phyloP scores from a whole-genome alignment of 30 jellyfish, hydroid and myxozoan genomes.

The Chrysaora quinquecirrha region DNA sequence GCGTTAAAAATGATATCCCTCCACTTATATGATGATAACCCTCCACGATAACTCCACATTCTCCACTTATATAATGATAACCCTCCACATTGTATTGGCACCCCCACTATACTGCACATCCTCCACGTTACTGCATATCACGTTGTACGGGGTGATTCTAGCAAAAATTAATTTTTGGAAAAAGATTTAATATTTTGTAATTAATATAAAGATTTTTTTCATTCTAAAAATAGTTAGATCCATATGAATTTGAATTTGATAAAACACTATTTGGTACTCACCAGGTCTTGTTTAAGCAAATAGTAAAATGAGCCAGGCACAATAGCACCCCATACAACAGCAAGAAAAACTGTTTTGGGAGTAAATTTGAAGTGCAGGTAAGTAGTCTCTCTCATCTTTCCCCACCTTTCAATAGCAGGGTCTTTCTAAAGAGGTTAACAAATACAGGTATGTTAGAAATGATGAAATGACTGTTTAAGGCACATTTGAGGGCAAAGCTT shows the following conservation, averaged over 20 bases:
- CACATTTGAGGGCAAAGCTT: too few species aligned
- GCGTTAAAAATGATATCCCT: too few species aligned
- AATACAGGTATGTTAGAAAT: neutral
- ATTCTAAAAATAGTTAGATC: neutral
- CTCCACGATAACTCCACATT: too few species aligned
- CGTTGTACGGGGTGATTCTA: neutral
- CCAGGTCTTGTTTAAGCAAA: conserved; percentile 57
- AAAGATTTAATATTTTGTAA: too few species aligned
- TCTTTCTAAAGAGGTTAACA: conserved; percentile 73
- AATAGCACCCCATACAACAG: conserved; percentile 44
- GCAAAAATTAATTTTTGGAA: neutral
- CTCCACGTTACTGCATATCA: too few species aligned
- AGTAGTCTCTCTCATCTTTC: conserved; percentile 78
- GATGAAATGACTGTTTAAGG: neutral
- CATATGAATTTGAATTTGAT: neutral
- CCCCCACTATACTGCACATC: too few species aligned
- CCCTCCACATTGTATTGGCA: too few species aligned
- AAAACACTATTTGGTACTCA: neutral
- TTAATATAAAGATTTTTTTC: neutral
- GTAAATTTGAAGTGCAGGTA: conserved; percentile 65
- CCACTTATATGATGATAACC: too few species aligned
- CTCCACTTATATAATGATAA: too few species aligned
- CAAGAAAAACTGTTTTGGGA: conserved; percentile 55
- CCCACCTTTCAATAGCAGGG: conserved; percentile 94
- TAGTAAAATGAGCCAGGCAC: conserved; percentile 68